Conservation (phyloP, 1,140 invertebrate species). For the Procambarus clarkii region DNA sequence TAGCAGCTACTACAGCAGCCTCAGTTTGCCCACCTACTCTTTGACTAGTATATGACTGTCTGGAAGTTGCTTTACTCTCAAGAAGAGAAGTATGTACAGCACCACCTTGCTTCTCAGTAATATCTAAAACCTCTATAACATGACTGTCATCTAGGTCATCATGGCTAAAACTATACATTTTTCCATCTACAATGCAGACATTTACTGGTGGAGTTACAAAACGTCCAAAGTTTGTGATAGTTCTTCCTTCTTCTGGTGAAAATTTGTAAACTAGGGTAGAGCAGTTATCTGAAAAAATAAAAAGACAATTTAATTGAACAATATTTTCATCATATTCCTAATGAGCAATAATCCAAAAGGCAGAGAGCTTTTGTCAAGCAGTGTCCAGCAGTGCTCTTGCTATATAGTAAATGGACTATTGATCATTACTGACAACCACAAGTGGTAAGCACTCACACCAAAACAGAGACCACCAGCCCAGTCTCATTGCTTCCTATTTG, state of each 20-base stretch:
- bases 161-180: conserved; percentile 48
- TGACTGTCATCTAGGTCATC: conserved; percentile 43
- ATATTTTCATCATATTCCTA: too few relatives aligned
- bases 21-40: neutral
- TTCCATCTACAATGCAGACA: conserved; percentile 57
- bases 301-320: neutral
- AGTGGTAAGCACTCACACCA: too few relatives aligned
- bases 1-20: neutral
- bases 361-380: too few relatives aligned
- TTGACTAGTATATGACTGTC: neutral
- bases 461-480: too few relatives aligned
- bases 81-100: neutral
- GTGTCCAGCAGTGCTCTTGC: too few relatives aligned
- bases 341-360: too few relatives aligned
- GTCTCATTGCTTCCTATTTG: too few relatives aligned
- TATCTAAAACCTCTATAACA: conserved; percentile 45
- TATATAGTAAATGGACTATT: too few relatives aligned
- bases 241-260: conserved; percentile 41
- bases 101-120: neutral
- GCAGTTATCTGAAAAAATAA: conserved; percentile 36
- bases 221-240: conserved; percentile 11
- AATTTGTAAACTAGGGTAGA: conserved; percentile 46
- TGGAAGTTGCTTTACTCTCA: neutral
- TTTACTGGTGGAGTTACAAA: conserved; percentile 52
- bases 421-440: too few relatives aligned